Conservation (phyloP, 2,888 invertebrate species). For the Ophioninae sp. region DNA sequence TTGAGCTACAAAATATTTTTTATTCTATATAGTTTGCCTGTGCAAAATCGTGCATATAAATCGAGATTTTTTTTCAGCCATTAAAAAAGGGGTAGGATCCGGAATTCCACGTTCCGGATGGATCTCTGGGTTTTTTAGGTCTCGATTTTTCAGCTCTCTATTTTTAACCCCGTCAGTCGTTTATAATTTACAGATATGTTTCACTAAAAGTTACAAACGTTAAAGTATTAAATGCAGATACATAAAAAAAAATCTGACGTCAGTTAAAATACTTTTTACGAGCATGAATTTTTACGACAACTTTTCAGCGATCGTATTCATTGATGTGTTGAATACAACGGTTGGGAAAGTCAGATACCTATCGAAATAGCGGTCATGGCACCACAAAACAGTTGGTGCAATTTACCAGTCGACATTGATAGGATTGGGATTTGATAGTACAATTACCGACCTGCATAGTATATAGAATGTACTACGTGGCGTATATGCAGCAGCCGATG, state of each 20-base stretch:
- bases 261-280: neutral
- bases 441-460: slow-evolving; percentile 30
- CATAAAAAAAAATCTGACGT: neutral
- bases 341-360: neutral
- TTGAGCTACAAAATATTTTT: neutral
- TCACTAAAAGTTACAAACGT: neutral
- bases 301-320: neutral
- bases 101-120: neutral
- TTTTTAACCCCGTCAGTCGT: neutral
- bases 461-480: neutral
- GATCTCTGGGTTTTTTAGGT: too few species aligned
- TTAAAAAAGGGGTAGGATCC: neutral
- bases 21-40: neutral
- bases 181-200: neutral
- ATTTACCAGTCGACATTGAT: slow-evolving; percentile 24
- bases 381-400: slow-evolving; percentile 11
- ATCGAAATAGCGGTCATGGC: slow-evolving; percentile 1
- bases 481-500: slow-evolving; percentile 9
- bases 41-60: neutral
- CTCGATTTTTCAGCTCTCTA: too few species aligned
- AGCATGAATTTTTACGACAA: neutral
- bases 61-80: neutral
- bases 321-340: neutral
- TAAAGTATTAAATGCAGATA: neutral
- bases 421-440: slow-evolving; percentile 10